These are phyloP conservation scores for Carassius gibelio DNA, from an alignment of 2,113 vertebrate species.

Conservation along the genomic window DNA sequence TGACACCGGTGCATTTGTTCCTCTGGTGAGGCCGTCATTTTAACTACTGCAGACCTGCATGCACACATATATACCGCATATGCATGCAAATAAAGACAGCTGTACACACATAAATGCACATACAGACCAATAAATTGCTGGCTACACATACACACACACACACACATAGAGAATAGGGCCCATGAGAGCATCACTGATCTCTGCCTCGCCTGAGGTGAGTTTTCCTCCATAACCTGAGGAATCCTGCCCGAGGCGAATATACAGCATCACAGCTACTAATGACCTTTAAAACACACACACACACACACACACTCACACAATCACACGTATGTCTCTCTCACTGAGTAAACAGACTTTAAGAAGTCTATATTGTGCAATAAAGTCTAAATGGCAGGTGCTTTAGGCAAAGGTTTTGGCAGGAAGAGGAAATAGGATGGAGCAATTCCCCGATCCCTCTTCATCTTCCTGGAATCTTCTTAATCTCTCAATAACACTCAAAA, in stretches of 20 bases:
- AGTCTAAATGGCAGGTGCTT: conserved; percentile 37
- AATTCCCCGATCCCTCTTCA: conserved; percentile 2
- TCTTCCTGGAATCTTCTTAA: conserved; percentile 34
- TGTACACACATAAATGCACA: background rate
- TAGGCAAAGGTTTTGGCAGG: conserved; percentile 31
- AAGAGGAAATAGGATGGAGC: background rate
- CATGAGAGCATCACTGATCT: background rate
- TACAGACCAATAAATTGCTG: background rate
- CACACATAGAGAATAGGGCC: background rate
- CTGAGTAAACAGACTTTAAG: conserved; percentile 27
- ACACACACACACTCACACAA: background rate
- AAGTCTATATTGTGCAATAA: conserved; percentile 39
- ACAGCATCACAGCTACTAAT: conserved; percentile 40
- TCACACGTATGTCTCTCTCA: background rate
- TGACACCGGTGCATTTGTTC: conserved; percentile 64
- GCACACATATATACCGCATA: background rate
- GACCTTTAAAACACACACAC: conserved; percentile 36
- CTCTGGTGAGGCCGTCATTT: conserved; percentile 40
- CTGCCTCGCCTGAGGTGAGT: background rate
- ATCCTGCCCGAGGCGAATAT: background rate
- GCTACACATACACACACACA: background rate
- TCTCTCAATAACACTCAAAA: conserved; percentile 36
- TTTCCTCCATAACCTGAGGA: conserved; percentile 4
- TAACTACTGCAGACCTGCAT: background rate
- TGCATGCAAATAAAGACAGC: background rate